phyloP scores from a whole-genome alignment of 2,797 vertebrate species.

The Valencia hispanica region DNA sequence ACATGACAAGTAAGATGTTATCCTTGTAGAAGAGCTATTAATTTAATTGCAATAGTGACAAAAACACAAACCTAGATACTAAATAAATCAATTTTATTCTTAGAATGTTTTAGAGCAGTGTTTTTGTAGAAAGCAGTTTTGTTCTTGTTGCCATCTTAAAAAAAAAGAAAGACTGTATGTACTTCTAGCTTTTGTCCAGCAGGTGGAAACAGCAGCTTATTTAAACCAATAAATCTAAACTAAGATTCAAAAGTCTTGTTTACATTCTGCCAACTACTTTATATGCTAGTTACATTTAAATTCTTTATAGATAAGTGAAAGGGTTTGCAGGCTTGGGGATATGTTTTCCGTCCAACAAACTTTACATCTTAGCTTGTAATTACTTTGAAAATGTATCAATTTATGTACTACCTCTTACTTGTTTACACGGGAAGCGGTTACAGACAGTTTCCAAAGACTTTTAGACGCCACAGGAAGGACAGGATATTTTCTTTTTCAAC shows the following conservation, averaged over 20 bases:
- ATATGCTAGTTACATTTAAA: not conserved
- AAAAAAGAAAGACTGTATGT: not conserved
- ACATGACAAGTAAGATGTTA: conserved; percentile 89
- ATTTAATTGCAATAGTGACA: too few relatives aligned
- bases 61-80: too few relatives aligned
- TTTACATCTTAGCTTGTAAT: not conserved
- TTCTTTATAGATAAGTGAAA: not conserved
- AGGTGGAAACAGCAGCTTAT: conserved; percentile 50
- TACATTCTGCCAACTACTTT: not conserved
- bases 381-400: not conserved
- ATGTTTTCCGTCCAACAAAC: not conserved
- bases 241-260: not conserved
- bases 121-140: not conserved
- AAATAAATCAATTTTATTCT: not conserved
- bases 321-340: not conserved
- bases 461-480: conserved; percentile 23
- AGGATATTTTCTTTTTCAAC: not conserved
- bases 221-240: conserved; percentile 10
- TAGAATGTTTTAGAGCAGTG: not conserved
- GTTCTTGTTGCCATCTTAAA: not conserved
- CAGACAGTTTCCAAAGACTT: conserved; percentile 16
- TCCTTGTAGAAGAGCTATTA: not conserved
- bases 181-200: conserved; percentile 48
- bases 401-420: not conserved
- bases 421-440: conserved; percentile 3